Conservation (phyloP, 2,888 invertebrate genomes). For the Diaperis boleti region DNA sequence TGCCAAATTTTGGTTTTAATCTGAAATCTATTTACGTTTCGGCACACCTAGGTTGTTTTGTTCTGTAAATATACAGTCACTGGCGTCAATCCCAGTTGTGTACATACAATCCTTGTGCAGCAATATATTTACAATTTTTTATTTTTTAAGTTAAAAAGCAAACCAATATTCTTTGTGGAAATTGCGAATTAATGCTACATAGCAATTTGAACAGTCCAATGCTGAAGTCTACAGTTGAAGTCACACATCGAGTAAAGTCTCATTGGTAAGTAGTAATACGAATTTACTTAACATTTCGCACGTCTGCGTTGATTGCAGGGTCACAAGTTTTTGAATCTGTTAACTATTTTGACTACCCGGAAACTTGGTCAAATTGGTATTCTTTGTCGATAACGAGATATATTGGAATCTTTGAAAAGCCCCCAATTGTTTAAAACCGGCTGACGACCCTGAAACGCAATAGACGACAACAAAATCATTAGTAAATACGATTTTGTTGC, state of each 20-base stretch:
- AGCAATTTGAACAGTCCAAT: too few relatives aligned
- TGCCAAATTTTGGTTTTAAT: too few relatives aligned
- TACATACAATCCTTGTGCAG: too few relatives aligned
- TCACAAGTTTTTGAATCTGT: not conserved
- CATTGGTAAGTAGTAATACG: not conserved
- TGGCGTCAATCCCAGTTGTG: too few relatives aligned
- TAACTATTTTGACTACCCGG: not conserved
- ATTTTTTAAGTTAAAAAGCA: too few relatives aligned
- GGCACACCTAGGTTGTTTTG: too few relatives aligned
- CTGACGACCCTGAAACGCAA: slow-evolving; percentile 15
- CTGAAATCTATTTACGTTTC: too few relatives aligned
- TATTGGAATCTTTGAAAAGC: too few relatives aligned
- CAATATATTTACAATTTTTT: too few relatives aligned
- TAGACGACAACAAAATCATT: slow-evolving; percentile 7
- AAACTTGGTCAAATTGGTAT: not conserved
- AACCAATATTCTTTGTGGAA: too few relatives aligned
- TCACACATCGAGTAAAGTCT: not conserved
- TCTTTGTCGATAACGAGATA: too few relatives aligned
- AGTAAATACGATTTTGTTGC: slow-evolving; percentile 25
- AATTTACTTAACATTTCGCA: slow-evolving; percentile 3
- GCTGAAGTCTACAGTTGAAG: not conserved
- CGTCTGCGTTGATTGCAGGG: slow-evolving; percentile 1
- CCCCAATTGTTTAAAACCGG: slow-evolving; percentile 2
- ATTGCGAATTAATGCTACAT: not conserved
- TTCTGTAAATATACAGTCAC: too few relatives aligned